phyloP scores from a whole-genome alignment of 2,113 vertebrate species.

The Salvator merianae region DNA sequence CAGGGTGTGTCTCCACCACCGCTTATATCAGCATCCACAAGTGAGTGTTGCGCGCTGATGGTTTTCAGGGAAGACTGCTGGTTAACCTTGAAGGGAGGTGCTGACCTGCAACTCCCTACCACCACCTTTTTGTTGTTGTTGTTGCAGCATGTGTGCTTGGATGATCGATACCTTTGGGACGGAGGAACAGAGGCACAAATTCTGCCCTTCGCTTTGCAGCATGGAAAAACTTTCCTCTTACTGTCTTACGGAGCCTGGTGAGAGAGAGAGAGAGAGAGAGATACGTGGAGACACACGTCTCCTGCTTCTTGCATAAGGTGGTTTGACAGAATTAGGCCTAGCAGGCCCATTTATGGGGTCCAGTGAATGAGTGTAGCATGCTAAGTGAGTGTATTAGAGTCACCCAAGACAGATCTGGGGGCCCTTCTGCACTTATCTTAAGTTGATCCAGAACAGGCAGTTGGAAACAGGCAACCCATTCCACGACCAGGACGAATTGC shows the following conservation, averaged over 20 bases:
- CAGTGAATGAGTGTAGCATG: not conserved
- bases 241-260: constrained; percentile 97
- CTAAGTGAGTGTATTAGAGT: not conserved
- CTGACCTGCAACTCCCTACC: not conserved
- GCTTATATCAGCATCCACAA: constrained; percentile 99
- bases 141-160: constrained; percentile 93
- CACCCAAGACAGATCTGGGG: not conserved
- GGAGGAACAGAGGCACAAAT: constrained; percentile 83
- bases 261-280: too few species aligned
- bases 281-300: not conserved
- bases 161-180: constrained; percentile 94
- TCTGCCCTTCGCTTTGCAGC: constrained; percentile 88
- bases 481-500: too few species aligned
- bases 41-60: constrained; percentile 72
- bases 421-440: too few species aligned
- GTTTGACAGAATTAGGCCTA: not conserved
- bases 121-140: constrained; percentile 26
- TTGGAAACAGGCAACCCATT: too few species aligned
- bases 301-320: too few species aligned
- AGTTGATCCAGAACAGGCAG: too few species aligned
- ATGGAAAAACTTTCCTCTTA: constrained; percentile 97
- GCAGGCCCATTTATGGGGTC: not conserved
- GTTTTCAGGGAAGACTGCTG: too few species aligned
- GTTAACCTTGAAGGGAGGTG: not conserved
- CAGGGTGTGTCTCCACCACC: constrained; percentile 94